Evolutionary conservation across 2,888 invertebrate species (phyloP), one percentile per base, ranked within the genome.

Genomic region (Nymphalis polychloros): DNA sequence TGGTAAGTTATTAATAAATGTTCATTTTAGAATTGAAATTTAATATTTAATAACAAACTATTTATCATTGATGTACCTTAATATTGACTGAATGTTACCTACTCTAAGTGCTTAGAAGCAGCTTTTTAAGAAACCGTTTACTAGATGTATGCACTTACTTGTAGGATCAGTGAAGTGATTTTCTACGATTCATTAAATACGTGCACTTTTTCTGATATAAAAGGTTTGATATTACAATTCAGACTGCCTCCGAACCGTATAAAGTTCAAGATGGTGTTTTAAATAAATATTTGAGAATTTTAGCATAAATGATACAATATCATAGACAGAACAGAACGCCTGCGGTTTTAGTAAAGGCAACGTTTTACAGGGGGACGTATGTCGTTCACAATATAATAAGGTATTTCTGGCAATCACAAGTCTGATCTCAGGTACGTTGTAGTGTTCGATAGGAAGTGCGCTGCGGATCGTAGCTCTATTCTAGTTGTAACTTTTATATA

Each of bases 401-500:
- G 62, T 59, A 63, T 63, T 35, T 46, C 68, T 59, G 53, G 53
- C 63, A 50, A 65, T 66, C 57, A 68, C 72, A 72, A 75, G 74
- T 75, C 72, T 75, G 74, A 74, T 68, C 63, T 65, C 72, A 67
- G 64, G 55, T 69, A 66, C 55, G 64, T 65, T 48, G 59, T 76
- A 77, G 70, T 65, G 67, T 72, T 73, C 74, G 73, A 72, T 76
- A 77, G 75, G 50, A 57, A 64, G 59, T 59, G 49, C 55, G 59
- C 52, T 47, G 78, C 60, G 20, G 59, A 60, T 74, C 75, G 75
- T 82, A 81, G 81, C 77, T 78, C 79, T 84, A 82, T 74, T 77
- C 70, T 81, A 84, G 82, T 78, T 77, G 78, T 86, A 90, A 88
- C 82, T 87, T 90, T 91, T 90, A 82, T 89, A 89, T 86, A 87